Percentiles rank a stretch among this genome's conserved stretches.
Evolutionary conservation across 2,113 vertebrate species (phyloP).

Genomic region (Microcebus ravelobensis): DNA sequence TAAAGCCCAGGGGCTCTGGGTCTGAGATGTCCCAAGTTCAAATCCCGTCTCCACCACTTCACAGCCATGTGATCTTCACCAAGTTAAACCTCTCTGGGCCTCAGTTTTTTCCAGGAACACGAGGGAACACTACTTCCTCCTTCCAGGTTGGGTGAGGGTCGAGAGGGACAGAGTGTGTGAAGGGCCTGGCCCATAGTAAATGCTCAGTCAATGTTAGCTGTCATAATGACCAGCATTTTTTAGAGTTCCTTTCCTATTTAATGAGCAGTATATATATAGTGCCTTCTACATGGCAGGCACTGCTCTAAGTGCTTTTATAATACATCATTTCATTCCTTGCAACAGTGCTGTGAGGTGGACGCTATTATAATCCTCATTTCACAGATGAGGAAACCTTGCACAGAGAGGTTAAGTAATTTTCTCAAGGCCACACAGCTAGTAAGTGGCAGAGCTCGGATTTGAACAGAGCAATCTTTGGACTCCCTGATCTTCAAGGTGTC

Average conservation of each 20-base stretch:
- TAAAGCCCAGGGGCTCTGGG: neutral
- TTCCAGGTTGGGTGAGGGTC: neutral
- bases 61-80: neutral
- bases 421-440: neutral
- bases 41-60: neutral
- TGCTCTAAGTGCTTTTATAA: neutral
- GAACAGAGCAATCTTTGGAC: neutral
- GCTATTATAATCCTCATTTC: neutral
- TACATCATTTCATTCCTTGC: neutral
- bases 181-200: neutral
- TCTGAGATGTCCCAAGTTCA: neutral
- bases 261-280: too few relatives aligned
- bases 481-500: neutral
- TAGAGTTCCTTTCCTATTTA: neutral
- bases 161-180: neutral
- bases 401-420: neutral
- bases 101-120: neutral
- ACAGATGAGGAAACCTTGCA: neutral
- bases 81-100: neutral
- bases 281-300: neutral
- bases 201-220: neutral
- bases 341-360: neutral
- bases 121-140: neutral
- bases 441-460: neutral
- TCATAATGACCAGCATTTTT: neutral